These are phyloP conservation scores for Fundulus diaphanus DNA, from an alignment of 2,797 vertebrate species.

Conservation along the genomic window DNA sequence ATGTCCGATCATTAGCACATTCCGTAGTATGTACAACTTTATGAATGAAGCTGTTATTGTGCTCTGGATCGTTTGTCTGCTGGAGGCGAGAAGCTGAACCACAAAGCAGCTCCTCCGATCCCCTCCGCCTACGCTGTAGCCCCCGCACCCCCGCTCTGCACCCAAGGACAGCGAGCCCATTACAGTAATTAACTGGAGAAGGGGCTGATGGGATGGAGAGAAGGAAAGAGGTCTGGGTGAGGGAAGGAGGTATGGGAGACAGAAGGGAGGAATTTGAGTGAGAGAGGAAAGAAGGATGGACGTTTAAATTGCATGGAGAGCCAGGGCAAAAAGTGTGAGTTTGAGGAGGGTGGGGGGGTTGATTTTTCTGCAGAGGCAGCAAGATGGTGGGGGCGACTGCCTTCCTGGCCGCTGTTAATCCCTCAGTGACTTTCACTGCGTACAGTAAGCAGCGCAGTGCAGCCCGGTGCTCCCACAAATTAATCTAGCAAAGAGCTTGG, in stretches of 20 bases:
- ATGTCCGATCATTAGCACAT: background rate
- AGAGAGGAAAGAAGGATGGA: conserved; percentile 54
- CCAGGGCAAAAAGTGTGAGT: background rate
- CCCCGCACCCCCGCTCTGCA: conserved; percentile 51
- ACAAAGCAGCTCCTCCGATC: conserved; percentile 46
- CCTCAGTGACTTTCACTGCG: conserved; percentile 83
- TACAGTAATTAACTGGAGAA: conserved; percentile 79
- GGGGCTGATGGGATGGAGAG: conserved; percentile 63
- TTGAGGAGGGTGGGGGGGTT: background rate
- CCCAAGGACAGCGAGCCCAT: conserved; percentile 74
- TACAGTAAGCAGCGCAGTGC: conserved; percentile 74
- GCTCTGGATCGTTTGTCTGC: conserved; percentile 11
- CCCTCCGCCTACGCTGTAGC: conserved; percentile 59
- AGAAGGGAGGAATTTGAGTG: conserved; percentile 55
- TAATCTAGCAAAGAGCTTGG: conserved; percentile 83
- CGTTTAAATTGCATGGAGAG: conserved; percentile 44
- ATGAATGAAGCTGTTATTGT: conserved; percentile 8
- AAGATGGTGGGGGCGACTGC: conserved; percentile 63
- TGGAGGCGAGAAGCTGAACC: conserved; percentile 44
- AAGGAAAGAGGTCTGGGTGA: conserved; percentile 27
- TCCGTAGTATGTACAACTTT: background rate
- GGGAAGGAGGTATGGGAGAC: conserved; percentile 46
- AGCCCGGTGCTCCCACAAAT: conserved; percentile 74
- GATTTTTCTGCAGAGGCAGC: conserved; percentile 81
- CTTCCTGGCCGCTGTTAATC: conserved; percentile 77